Evolutionary conservation across 2,797 vertebrate genomes (phyloP).

Genomic region (Lacerta viridis): DNA sequence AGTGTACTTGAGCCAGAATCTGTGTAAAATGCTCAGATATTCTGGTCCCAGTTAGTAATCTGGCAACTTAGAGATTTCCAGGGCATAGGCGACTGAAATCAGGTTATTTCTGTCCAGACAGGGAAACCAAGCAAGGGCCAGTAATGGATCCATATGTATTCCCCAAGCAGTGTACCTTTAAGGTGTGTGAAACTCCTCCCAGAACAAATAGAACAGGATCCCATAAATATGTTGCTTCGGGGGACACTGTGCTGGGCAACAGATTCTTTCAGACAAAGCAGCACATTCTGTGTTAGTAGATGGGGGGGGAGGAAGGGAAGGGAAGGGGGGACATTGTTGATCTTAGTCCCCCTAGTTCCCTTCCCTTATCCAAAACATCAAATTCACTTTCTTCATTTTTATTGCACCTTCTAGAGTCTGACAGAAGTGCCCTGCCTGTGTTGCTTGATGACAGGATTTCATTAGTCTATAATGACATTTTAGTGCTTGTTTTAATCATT

Average conservation of each 20-base stretch:
- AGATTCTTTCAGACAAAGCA: neutral
- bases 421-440: slow-evolving; percentile 39
- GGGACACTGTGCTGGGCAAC: neutral
- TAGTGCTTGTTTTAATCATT: slow-evolving; percentile 67
- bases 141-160: too few species aligned
- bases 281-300: neutral
- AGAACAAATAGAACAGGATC: neutral
- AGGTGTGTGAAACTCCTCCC: too few species aligned
- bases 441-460: slow-evolving; percentile 64
- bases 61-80: too few species aligned
- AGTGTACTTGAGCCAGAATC: too few species aligned
- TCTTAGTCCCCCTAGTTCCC: slow-evolving; percentile 35
- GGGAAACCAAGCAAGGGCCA: too few species aligned
- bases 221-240: neutral
- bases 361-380: slow-evolving; percentile 15
- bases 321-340: neutral
- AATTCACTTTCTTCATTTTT: slow-evolving; percentile 57
- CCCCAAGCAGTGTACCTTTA: too few species aligned
- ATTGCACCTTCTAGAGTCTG: slow-evolving; percentile 55
- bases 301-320: neutral
- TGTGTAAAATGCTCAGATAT: neutral
- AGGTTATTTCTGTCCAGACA: too few species aligned
- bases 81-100: too few species aligned
- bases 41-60: neutral
- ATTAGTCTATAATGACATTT: slow-evolving; percentile 68